These are phyloP conservation scores for Dissostichus mawsoni DNA, from an alignment of 2,113 vertebrate species.

Conservation along the genomic window DNA sequence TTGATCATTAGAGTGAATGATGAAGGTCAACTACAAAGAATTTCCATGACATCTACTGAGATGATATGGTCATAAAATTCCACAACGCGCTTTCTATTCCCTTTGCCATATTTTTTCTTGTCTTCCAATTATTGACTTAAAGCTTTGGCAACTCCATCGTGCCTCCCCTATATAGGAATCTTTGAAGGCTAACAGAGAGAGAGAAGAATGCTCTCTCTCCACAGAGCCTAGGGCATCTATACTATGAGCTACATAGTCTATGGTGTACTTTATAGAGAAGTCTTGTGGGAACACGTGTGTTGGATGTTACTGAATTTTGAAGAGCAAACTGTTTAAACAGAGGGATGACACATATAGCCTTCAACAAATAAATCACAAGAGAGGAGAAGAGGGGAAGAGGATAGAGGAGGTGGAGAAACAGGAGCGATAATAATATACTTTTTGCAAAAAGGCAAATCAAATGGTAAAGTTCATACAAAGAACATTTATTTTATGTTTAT, in stretches of 20 bases:
- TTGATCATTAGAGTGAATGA: background rate
- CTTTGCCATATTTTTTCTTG: background rate
- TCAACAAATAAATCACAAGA: background rate
- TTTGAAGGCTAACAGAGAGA: background rate
- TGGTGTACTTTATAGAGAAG: background rate
- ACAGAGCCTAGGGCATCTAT: background rate
- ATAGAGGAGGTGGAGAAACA: background rate
- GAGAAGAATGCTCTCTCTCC: too few species aligned
- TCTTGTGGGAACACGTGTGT: background rate
- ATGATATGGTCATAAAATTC: background rate
- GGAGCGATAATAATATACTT: background rate
- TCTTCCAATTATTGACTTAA: background rate
- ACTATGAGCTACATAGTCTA: background rate
- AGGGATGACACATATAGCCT: background rate
- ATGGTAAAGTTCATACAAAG: too few species aligned
- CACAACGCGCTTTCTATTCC: background rate
- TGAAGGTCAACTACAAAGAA: background rate
- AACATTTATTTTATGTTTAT: too few species aligned
- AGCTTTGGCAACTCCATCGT: background rate
- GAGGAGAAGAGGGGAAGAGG: background rate
- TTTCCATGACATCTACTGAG: background rate
- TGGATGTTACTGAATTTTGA: background rate
- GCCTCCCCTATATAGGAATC: background rate
- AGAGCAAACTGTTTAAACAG: slow-evolving; percentile 1
- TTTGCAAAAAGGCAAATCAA: too few species aligned